Base-by-base conservation (phyloP, 2,113 vertebrate species). In the Machaerirhynchus nigripectus region DNA sequence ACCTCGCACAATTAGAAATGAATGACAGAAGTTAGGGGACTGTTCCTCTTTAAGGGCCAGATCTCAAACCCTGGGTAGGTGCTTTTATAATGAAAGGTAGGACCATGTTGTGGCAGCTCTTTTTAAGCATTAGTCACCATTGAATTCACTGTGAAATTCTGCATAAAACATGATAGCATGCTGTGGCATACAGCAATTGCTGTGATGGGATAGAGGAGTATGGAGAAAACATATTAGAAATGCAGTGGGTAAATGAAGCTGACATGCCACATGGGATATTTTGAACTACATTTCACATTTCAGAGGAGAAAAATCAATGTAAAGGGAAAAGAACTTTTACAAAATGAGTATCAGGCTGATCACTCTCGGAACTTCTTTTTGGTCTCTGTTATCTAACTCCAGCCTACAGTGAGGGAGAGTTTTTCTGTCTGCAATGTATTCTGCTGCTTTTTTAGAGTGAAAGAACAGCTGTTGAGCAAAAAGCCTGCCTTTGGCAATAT, bases 401-500 rank as follows among this genome's bases (percentile, higher is more conserved):
- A 89, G 73, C 4, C 1, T 89, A 46, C 31, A 89, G 81, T 4
- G 35, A 85, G 64, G 49, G 81, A 84, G 84, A 53, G 2, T 74
- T 93, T 95, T 94, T 77, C 63, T 83, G 47, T 59, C 91, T 74
- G 9, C 96, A 95, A 97, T 97, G 33, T 91, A 97, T 97, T 98
- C 97, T 95, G 68, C 80, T 90, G 49, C 79, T 84, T 93, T 92
- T 88, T 82, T 75, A 87, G 81, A 95, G 92, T 69, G 90, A 94
- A 95, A 95, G 56, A 98, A 95, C 97, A 98, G 96, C 95, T 98
- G 96, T 96, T 95, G 93, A 98, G 96, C 88, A 96, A 96, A 95
- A 86, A 96, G 57, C 52, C 94, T 96, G 98, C 98, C 97, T 95
- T 92, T 63, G 97, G 97, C 97, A 40, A 87, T 97, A 94, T 96